Evolutionary conservation across 2,797 vertebrate genomes (phyloP).

Genomic region (Chelonia mydas): DNA sequence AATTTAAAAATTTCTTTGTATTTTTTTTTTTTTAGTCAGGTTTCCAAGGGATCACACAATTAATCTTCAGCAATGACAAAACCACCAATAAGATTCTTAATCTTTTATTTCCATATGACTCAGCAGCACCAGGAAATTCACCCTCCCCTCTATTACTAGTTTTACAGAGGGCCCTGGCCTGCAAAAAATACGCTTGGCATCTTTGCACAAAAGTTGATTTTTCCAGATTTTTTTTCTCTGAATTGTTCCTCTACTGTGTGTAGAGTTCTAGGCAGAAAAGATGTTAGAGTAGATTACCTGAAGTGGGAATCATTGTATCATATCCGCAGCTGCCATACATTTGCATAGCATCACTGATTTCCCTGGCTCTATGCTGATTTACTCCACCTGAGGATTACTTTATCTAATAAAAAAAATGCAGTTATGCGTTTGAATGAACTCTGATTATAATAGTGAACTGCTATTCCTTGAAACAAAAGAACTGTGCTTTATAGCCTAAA

Average conservation of each 20-base stretch:
- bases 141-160: neutral
- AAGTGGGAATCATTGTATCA: neutral
- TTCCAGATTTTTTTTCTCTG: neutral
- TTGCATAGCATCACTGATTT: neutral
- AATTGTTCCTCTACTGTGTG: neutral
- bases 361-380: neutral
- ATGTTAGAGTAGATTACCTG: neutral
- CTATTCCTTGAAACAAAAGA: neutral
- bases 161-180: neutral
- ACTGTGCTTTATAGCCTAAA: constrained; percentile 6
- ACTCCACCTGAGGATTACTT: neutral
- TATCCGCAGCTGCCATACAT: neutral
- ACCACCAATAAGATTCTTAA: neutral
- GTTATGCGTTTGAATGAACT: constrained; percentile 1
- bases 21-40: neutral
- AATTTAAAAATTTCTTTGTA: neutral
- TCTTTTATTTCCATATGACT: neutral
- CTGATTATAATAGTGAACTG: neutral
- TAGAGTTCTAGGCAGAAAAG: neutral
- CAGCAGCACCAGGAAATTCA: neutral
- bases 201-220: neutral
- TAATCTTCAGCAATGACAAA: neutral
- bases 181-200: neutral
- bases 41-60: neutral
- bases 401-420: neutral